phyloP scores from a whole-genome alignment of 2,888 invertebrate species.

The Ischnus inquisitorius region DNA sequence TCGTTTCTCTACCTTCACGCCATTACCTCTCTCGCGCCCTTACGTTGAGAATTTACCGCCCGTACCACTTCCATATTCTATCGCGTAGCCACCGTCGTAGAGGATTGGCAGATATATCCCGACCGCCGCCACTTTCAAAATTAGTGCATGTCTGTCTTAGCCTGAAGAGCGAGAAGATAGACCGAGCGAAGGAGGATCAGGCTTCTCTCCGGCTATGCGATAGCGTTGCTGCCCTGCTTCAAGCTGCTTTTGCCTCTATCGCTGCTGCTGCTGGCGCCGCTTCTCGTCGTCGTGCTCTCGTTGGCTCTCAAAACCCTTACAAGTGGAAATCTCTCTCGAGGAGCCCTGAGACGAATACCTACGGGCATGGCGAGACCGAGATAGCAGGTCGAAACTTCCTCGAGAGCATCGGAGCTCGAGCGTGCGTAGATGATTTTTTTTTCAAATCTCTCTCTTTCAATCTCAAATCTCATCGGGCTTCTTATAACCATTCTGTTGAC shows the following conservation, averaged over 20 bases:
- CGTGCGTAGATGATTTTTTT: slow-evolving; percentile 31
- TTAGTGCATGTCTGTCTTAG: slow-evolving; percentile 79
- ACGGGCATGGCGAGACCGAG: slow-evolving; percentile 15
- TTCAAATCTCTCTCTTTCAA: neutral
- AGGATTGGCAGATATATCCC: slow-evolving; percentile 34
- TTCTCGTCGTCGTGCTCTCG: slow-evolving; percentile 43
- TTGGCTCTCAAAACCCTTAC: slow-evolving; percentile 59
- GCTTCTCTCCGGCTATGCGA: slow-evolving; percentile 18
- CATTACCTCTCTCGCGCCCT: slow-evolving; percentile 69
- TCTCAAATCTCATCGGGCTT: neutral
- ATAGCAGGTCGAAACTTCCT: slow-evolving; percentile 65
- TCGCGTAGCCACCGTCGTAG: slow-evolving; percentile 59
- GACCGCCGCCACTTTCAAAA: slow-evolving; percentile 79
- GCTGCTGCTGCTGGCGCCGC: slow-evolving; percentile 24
- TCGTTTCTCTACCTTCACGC: slow-evolving; percentile 67
- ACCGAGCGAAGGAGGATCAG: slow-evolving; percentile 63
- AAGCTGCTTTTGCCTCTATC: slow-evolving; percentile 25
- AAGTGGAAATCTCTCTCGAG: slow-evolving; percentile 66
- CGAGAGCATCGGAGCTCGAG: slow-evolving; percentile 57
- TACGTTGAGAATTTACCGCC: slow-evolving; percentile 38
- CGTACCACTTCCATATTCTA: slow-evolving; percentile 67
- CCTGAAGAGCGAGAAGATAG: slow-evolving; percentile 65
- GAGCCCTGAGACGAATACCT: slow-evolving; percentile 60
- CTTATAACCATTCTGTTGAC: too few species aligned
- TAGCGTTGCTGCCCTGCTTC: slow-evolving; percentile 2